Percentiles rank a stretch among this genome's conserved stretches.
phyloP scores from a whole-genome alignment of 2,888 invertebrate genomes.

The Podabrus alpinus region DNA sequence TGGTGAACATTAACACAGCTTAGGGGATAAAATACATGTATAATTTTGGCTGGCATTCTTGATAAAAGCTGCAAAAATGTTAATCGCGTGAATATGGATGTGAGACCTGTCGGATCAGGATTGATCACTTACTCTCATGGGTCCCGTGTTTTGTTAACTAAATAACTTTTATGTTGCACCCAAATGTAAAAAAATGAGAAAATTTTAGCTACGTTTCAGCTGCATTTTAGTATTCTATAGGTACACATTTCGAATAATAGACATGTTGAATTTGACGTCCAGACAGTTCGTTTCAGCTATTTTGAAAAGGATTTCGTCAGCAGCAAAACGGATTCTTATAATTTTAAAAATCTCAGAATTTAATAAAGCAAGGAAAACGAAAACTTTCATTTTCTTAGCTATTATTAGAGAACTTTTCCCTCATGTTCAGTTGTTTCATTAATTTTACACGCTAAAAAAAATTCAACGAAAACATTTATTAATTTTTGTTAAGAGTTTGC shows the following conservation, averaged over 20 bases:
- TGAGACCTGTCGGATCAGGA: slow-evolving; percentile 37
- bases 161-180: slow-evolving; percentile 31
- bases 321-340: background rate
- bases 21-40: slow-evolving; percentile 25
- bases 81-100: slow-evolving; percentile 39
- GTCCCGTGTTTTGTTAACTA: slow-evolving; percentile 33
- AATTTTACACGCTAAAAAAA: too few species aligned
- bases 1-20: slow-evolving; percentile 27
- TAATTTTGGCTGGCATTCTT: slow-evolving; percentile 29
- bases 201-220: slow-evolving; percentile 10
- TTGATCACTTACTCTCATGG: slow-evolving; percentile 37
- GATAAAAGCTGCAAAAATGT: slow-evolving; percentile 37
- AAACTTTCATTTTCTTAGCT: background rate
- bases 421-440: background rate
- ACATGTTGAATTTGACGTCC: background rate
- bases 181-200: slow-evolving; percentile 21
- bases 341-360: background rate
- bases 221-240: slow-evolving; percentile 5
- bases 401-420: background rate
- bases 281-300: background rate
- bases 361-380: too few species aligned
- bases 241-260: background rate
- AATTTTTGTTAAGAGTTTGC: too few species aligned
- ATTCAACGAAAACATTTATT: too few species aligned
- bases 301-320: background rate